Conservation (phyloP, 2,797 vertebrate genomes). For the Ctenopoma multispine region DNA sequence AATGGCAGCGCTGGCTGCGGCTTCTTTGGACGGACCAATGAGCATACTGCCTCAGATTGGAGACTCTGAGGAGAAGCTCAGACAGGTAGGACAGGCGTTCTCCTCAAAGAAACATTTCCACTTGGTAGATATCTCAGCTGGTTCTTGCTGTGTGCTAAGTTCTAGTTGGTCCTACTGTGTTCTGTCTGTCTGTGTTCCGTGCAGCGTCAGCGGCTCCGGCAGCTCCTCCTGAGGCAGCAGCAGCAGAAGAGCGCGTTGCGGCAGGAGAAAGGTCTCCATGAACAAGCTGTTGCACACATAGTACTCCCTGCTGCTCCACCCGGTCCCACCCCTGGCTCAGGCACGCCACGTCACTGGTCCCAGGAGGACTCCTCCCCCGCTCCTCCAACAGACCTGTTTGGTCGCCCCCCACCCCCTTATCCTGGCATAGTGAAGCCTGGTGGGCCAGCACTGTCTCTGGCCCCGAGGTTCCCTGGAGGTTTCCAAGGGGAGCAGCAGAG, state of each 20-base stretch:
- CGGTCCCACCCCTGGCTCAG: constrained; percentile 6
- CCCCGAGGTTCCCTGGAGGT: constrained; percentile 43
- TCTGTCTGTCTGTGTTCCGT: not conserved
- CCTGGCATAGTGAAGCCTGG: constrained; percentile 86
- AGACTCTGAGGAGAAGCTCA: constrained; percentile 91
- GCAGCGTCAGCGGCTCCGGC: constrained; percentile 94
- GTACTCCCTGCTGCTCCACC: not conserved
- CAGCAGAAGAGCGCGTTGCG: constrained; percentile 92
- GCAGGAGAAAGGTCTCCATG: constrained; percentile 90
- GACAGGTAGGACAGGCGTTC: constrained; percentile 86
- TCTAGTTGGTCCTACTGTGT: not conserved
- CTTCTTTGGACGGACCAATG: constrained; percentile 77
- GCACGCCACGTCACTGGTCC: constrained; percentile 85
- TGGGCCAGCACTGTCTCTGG: not conserved
- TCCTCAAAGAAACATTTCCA: no score
- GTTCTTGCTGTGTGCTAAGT: not conserved
- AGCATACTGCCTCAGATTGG: constrained; percentile 85
- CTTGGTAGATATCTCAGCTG: not conserved
- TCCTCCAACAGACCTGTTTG: constrained; percentile 82
- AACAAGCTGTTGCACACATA: constrained; percentile 54
- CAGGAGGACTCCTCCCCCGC: constrained; percentile 82
- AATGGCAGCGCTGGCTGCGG: constrained; percentile 58
- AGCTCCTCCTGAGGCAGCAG: constrained; percentile 94
- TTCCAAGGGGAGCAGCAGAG: constrained; percentile 70
- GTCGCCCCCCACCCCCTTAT: constrained; percentile 94